A percentile compares a stretch with the other conserved stretches of the same genome.
These are phyloP conservation scores for Maniola hyperantus DNA, from an alignment of 2,888 invertebrate species.

Conservation along the genomic window DNA sequence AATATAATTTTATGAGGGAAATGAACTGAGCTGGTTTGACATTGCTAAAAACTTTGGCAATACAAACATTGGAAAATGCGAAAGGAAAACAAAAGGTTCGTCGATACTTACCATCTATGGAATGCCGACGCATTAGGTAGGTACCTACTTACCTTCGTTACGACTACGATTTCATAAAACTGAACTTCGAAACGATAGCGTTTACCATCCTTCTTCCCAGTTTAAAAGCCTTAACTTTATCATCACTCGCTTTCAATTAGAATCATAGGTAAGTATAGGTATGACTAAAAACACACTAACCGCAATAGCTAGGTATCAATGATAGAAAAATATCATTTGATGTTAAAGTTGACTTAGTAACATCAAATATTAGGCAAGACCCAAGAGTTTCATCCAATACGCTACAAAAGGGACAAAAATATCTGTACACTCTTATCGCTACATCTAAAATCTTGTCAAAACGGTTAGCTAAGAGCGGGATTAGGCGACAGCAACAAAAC, in stretches of 20 bases:
- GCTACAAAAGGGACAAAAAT: conserved; percentile 46
- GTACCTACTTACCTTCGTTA: not conserved
- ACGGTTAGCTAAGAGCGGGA: conserved; percentile 80
- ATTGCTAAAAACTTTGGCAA: too few relatives aligned
- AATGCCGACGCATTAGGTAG: too few relatives aligned
- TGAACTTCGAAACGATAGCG: not conserved
- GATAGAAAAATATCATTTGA: not conserved
- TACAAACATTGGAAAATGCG: too few relatives aligned
- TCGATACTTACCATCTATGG: too few relatives aligned
- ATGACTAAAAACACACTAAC: not conserved
- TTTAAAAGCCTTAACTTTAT: not conserved
- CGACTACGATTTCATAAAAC: not conserved
- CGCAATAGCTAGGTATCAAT: not conserved
- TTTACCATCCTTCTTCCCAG: not conserved
- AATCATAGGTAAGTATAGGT: not conserved
- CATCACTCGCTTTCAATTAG: not conserved
- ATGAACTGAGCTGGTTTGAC: too few relatives aligned
- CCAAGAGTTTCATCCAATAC: conserved; percentile 10
- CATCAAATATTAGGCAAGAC: conserved; percentile 9
- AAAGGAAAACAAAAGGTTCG: too few relatives aligned
- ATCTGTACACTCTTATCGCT: conserved; percentile 56
- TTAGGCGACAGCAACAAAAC: conserved; percentile 77
- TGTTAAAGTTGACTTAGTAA: not conserved
- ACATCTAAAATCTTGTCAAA: conserved; percentile 78
- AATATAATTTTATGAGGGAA: too few relatives aligned